Base-by-base conservation (phyloP, 2,888 invertebrate genomes). In the Drosophila ochracea region DNA sequence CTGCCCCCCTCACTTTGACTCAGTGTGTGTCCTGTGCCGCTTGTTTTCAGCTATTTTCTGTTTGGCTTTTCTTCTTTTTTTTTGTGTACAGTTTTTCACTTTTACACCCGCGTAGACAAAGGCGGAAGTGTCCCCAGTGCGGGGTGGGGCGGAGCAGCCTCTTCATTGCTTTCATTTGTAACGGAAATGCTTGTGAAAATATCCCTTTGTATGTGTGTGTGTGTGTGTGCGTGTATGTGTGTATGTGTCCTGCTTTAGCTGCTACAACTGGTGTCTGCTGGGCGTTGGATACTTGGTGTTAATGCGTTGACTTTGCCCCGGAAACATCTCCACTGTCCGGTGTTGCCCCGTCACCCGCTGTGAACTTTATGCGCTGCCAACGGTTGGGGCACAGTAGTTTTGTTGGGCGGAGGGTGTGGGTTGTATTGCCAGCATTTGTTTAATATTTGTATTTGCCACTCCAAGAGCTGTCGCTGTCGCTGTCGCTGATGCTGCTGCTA, bases 121-220 rank as follows among this genome's bases (percentile, higher is more conserved):
- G 74, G 54, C 90, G 87, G 90, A 90, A 88, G 83, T 89, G 81
- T 83, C 75, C 74, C 78, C 75, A 67, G 52, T 79, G 69, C 63
- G 63, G 53, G 28, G 68, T 55, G 52, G 6, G 41, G 19, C 21
- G 33, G 37, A 49, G 52, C 49, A 54, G 60, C 41, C 80, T 76
- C 57, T 82, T 82, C 82, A 84, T 86, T 84, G 87, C 90, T 84
- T 86, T 89, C 85, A 86, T 86, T 86, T 86, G 89, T 89, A 90
- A 73, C 87, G 87, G 87, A 87, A 87, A 88, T 88, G 90, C 82
- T 90, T 90, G 82, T 83, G 82, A 90, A 88, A 87, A 78, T 88
- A 83, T 87, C 90, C 90, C 80, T 76, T 75, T 80, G 50, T 70
- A 41, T 70, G 52, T 58, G 62, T 37, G 31, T 53, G 35, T 28